Percentiles rank a stretch among this genome's conserved stretches.
Evolutionary conservation across 2,113 vertebrate genomes (phyloP).

Genomic region (Osmerus mordax): DNA sequence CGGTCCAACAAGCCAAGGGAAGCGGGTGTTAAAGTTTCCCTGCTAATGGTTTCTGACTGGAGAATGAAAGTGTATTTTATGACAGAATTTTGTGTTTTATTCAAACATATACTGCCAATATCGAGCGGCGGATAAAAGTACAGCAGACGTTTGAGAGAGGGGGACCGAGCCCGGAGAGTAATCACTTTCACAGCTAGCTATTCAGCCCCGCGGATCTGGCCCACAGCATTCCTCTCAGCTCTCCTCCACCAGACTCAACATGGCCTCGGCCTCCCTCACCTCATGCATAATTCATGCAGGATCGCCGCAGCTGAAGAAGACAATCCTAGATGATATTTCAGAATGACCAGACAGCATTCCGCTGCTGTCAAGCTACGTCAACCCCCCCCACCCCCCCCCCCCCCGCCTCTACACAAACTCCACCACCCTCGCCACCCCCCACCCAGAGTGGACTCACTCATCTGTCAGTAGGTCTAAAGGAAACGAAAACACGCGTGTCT

Average conservation of each 20-base stretch:
- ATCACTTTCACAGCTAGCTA: slow-evolving; percentile 61
- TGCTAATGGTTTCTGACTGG: slow-evolving; percentile 38
- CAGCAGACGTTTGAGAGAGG: slow-evolving; percentile 46
- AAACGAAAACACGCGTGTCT: no score
- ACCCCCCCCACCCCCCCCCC: neutral
- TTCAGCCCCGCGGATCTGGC: slow-evolving; percentile 22
- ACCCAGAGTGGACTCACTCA: no score
- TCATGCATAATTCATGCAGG: slow-evolving; percentile 40
- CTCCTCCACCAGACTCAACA: slow-evolving; percentile 25
- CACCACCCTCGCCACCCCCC: neutral
- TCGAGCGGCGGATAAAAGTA: slow-evolving; percentile 42
- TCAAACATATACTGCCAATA: slow-evolving; percentile 53
- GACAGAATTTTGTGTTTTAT: slow-evolving; percentile 50
- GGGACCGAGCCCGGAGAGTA: slow-evolving; percentile 46
- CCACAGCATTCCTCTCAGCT: slow-evolving; percentile 30
- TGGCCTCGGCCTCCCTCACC: slow-evolving; percentile 16
- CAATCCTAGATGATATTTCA: slow-evolving; percentile 31
- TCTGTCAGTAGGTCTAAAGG: no score
- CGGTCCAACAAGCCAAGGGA: slow-evolving; percentile 60
- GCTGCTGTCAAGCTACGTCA: slow-evolving; percentile 16
- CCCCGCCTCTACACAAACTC: slow-evolving; percentile 21
- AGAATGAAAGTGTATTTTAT: slow-evolving; percentile 52
- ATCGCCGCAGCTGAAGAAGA: slow-evolving; percentile 13
- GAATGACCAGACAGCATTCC: slow-evolving; percentile 29
- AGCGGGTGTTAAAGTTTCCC: slow-evolving; percentile 45